These are phyloP conservation scores for Sinocyclocheilus anophthalmus DNA, from an alignment of 2,113 vertebrate species.

Conservation along the genomic window DNA sequence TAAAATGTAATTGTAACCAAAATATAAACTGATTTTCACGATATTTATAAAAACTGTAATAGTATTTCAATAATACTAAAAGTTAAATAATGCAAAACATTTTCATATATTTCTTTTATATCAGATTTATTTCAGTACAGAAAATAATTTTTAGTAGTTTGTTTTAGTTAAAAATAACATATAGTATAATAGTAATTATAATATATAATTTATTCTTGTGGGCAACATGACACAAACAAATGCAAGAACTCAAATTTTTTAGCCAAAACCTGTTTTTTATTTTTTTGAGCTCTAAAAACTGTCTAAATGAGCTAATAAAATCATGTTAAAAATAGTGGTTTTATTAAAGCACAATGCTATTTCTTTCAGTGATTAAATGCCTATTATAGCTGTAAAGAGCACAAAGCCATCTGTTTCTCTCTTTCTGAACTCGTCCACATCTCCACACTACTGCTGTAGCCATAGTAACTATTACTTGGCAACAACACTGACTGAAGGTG, in stretches of 20 bases:
- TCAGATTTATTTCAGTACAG: neutral
- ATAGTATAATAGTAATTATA: no score
- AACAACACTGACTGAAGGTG: slow-evolving; percentile 69
- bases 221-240: neutral
- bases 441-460: slow-evolving; percentile 68
- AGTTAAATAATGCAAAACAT: no score
- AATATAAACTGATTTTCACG: no score
- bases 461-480: slow-evolving; percentile 78
- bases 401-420: slow-evolving; percentile 49
- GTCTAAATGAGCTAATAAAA: neutral
- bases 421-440: slow-evolving; percentile 52
- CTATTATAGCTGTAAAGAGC: neutral
- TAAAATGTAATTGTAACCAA: no score
- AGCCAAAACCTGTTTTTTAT: neutral
- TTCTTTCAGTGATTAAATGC: neutral
- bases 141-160: neutral
- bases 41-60: no score
- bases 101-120: neutral
- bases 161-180: neutral
- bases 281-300: neutral
- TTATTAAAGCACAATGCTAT: neutral
- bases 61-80: no score
- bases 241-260: neutral
- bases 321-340: neutral
- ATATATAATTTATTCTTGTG: neutral